Conservation (phyloP, 1,140 invertebrate species). For the Drosophila melanica region DNA sequence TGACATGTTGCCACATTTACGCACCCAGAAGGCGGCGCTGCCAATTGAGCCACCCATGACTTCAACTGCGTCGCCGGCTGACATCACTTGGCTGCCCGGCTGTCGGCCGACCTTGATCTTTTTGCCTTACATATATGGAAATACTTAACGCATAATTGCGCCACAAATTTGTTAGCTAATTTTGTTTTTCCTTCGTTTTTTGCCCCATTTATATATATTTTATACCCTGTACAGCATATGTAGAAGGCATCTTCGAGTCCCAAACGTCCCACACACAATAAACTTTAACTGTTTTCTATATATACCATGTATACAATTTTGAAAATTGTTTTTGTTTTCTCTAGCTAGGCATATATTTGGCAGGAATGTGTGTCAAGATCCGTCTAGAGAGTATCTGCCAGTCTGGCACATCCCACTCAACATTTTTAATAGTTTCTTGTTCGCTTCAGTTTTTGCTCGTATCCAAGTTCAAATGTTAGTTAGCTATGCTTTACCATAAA, state of each 20-base stretch:
- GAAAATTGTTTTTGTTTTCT: too few species aligned
- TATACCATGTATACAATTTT: too few species aligned
- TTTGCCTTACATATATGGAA: conserved; percentile 41
- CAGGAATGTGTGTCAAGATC: too few species aligned
- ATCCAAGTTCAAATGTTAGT: conserved; percentile 52
- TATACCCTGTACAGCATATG: conserved; percentile 18
- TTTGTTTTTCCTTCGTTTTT: conserved; percentile 26
- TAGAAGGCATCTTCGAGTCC: background rate
- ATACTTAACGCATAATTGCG: conserved; percentile 72
- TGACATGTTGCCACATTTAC: conserved; percentile 75
- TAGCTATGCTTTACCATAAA: conserved; percentile 49
- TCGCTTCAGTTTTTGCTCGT: conserved; percentile 32
- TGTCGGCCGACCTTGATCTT: conserved; percentile 65
- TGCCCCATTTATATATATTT: conserved; percentile 11
- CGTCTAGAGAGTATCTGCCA: conserved; percentile 2
- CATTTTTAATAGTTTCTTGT: conserved; percentile 21
- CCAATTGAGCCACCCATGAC: conserved; percentile 69
- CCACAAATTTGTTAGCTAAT: conserved; percentile 79
- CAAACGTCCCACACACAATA: too few species aligned
- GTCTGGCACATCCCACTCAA: background rate
- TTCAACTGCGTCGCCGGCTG: conserved; percentile 48
- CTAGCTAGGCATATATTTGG: too few species aligned
- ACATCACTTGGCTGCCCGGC: conserved; percentile 53
- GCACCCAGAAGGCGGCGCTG: conserved; percentile 48
- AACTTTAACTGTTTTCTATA: too few species aligned